These are phyloP conservation scores for Psix sp. DNA, from an alignment of 1,140 invertebrate genomes.

Conservation along the genomic window DNA sequence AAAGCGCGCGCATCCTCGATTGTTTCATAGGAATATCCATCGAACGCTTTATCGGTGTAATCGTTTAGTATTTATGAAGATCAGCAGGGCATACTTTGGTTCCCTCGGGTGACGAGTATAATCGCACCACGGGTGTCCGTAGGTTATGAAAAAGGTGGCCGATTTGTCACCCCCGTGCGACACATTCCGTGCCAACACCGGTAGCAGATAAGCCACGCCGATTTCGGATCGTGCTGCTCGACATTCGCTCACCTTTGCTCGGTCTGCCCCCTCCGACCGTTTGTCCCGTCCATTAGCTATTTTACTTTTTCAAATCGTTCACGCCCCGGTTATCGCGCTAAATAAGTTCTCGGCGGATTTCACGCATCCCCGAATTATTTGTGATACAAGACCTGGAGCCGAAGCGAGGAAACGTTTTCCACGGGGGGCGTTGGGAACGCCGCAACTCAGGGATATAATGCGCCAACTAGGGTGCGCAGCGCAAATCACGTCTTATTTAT, in stretches of 20 bases:
- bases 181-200: conserved; percentile 36
- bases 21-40: conserved; percentile 53
- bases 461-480: conserved; percentile 27
- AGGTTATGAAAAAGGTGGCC: conserved; percentile 64
- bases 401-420: conserved; percentile 40
- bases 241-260: conserved; percentile 29
- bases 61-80: conserved; percentile 34
- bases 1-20: conserved; percentile 17
- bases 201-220: conserved; percentile 44
- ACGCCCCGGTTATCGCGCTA: conserved; percentile 72
- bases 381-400: conserved; percentile 49
- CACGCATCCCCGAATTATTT: conserved; percentile 75
- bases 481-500: conserved; percentile 37
- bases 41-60: conserved; percentile 44
- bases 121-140: conserved; percentile 71
- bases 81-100: conserved; percentile 38
- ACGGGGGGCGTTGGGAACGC: conserved; percentile 40
- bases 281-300: conserved; percentile 25
- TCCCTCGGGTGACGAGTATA: conserved; percentile 43
- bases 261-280: conserved; percentile 9
- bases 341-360: conserved; percentile 70
- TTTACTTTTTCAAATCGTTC: conserved; percentile 64
- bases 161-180: conserved; percentile 71
- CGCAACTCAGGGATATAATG: conserved; percentile 31
- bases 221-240: conserved; percentile 8